These are phyloP conservation scores for Falco biarmicus DNA, from an alignment of 2,797 vertebrate species.

Conservation along the genomic window DNA sequence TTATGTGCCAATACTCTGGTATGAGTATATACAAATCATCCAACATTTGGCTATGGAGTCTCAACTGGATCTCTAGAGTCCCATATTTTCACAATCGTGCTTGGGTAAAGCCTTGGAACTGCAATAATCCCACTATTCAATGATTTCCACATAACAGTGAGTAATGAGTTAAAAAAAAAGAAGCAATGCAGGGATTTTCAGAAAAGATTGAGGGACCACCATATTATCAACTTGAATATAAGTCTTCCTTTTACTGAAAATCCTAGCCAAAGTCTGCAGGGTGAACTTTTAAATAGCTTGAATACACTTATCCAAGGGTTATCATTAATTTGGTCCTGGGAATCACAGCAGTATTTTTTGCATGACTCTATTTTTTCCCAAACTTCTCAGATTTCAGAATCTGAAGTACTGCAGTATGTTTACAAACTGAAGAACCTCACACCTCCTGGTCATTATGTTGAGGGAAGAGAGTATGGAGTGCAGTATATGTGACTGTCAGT, in stretches of 20 bases:
- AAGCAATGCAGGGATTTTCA: not conserved
- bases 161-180: not conserved
- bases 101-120: not conserved
- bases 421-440: not conserved
- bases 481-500: not conserved
- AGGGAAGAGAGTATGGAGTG: not conserved
- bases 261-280: not conserved
- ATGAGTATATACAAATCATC: not conserved
- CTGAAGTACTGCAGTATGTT: not conserved
- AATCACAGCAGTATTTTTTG: not conserved
- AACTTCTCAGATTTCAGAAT: not conserved
- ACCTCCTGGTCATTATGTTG: not conserved
- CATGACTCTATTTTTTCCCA: not conserved
- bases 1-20: not conserved
- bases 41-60: not conserved
- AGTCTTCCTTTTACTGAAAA: not conserved
- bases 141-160: not conserved
- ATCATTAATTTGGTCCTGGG: not conserved
- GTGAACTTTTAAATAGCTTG: not conserved
- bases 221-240: not conserved
- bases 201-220: not conserved
- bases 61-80: not conserved
- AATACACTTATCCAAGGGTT: not conserved
- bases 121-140: not conserved
- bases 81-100: not conserved